Evolutionary conservation across 2,888 invertebrate genomes (phyloP), one percentile per base, ranked within the genome.

Genomic region (Eremobia ochroleuca): DNA sequence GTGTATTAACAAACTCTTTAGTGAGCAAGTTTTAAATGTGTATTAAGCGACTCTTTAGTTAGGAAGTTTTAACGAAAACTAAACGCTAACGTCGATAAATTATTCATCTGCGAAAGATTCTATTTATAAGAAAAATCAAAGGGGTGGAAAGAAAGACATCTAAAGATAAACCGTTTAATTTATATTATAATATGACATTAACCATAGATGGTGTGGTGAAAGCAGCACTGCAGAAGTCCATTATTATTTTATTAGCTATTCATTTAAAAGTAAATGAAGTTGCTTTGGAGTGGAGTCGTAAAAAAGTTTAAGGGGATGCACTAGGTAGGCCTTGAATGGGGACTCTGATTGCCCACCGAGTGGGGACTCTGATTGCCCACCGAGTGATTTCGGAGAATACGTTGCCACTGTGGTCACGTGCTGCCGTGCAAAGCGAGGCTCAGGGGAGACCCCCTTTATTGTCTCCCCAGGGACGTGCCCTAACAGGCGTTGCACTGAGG

Each of bases 231-330:
- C 73, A 77, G 43, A 82, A 73, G 67, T 82, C 80, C 80, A 85
- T 92, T 91, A 92, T 88, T 88, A 90, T 92, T 93, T 93, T 93
- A 93, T 90, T 89, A 89, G 81, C 91, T 85, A 90, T 90, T 87
- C 89, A 82, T 82, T 82, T 81, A 76, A 61, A 66, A 62, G 46
- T 73, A 82, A 83, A 82, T 87, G 82, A 79, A 73, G 86, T 70
- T 87, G 80, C 79, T 65, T 77, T 79, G 34, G 40, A 61, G 70
- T 66, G 4, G 40, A 31, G 61, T 83, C 81, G 73, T 82, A 85
- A 84, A 84, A 65, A 58, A 28, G 49, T 25, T 79, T 77, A 52
- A 52, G 52, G 25, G 52, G 49, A 8, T 52, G 11, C 52, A n/a
- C 52, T n/a, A 52, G 25, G 4, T n/a, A 49, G 3, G 21, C 49